phyloP scores from a whole-genome alignment of 1,140 invertebrate species.

The Fopius arisanus region DNA sequence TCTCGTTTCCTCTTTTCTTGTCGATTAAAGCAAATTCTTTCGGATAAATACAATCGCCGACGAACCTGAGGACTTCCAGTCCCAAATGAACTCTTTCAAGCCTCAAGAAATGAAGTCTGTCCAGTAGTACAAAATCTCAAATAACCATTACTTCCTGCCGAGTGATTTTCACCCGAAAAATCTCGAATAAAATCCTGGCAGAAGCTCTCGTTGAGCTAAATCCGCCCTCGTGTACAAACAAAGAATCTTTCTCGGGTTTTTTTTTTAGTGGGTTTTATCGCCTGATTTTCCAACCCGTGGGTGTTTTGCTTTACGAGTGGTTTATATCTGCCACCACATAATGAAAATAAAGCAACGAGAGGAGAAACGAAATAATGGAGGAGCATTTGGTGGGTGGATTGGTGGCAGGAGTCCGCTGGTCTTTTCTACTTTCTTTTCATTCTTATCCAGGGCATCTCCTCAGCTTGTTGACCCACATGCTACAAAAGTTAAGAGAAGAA shows the following conservation, averaged over 20 bases:
- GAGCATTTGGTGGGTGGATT: not conserved
- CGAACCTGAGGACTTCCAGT: too few relatives aligned
- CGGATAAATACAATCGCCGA: too few relatives aligned
- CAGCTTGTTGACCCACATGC: constrained; percentile 25
- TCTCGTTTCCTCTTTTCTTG: not conserved
- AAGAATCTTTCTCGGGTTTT: not conserved
- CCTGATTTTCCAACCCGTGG: not conserved
- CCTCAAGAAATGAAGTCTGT: too few relatives aligned
- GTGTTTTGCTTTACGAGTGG: not conserved
- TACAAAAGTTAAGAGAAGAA: not conserved
- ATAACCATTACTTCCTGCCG: too few relatives aligned
- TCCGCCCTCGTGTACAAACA: not conserved
- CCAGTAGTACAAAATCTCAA: too few relatives aligned
- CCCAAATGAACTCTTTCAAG: too few relatives aligned
- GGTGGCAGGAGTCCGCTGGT: not conserved
- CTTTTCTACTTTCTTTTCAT: constrained; percentile 11
- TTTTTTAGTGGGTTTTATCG: not conserved
- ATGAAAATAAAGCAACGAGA: not conserved
- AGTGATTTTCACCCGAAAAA: not conserved
- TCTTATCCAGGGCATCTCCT: not conserved
- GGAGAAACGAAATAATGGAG: not conserved
- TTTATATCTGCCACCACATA: not conserved
- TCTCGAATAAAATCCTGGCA: too few relatives aligned
- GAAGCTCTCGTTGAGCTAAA: not conserved
- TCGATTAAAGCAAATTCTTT: too few relatives aligned